Evolutionary conservation across 2,797 vertebrate species (phyloP), one percentile per base, ranked within the genome.

Genomic region (Notolabrus celidotus): DNA sequence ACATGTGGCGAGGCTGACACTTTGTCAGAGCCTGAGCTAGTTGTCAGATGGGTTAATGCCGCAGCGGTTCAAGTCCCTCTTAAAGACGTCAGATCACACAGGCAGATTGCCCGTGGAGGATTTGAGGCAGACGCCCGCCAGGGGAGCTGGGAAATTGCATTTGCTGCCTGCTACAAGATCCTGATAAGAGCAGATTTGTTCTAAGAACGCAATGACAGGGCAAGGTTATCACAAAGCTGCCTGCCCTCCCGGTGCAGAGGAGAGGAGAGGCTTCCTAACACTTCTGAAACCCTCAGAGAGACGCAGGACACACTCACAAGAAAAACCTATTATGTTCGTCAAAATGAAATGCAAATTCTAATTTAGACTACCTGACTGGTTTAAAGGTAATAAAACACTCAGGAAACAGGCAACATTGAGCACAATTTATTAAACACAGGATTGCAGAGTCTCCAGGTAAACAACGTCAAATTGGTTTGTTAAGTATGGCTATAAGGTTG

Each of bases 161-260:
- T 91, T 86, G 86, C 89, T 75, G 86, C 75, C 83, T 86, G 81
- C 85, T 91, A 91, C 89, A 93, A 92, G 91, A 92, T 89, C 85
- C 87, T 57, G 92, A 93, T 92, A 92, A 93, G 88, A 87, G 86
- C 83, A 91, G 88, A 92, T 91, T 93, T 93, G 91, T 92, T 93
- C 90, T 91, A 86, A 89, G 89, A 85, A 90, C 16, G 86, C 91
- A 93, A 92, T 93, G 93, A 91, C 92, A 90, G 92, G 89, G 88
- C 89, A 92, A 93, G 92, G 91, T 93, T 93, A 92, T 92, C 92
- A 80, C 84, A 89, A 86, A 83, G 83, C 86, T 43, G 71, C 80
- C 79, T 80, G 75, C 47, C 80, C 79, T 77, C 74, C 67, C 74
- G 60, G 14, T 50, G 74, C 49, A 55, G 63, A 33, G 78, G 36